phyloP scores from a whole-genome alignment of 2,888 invertebrate species.

The Zonitis immaculata region DNA sequence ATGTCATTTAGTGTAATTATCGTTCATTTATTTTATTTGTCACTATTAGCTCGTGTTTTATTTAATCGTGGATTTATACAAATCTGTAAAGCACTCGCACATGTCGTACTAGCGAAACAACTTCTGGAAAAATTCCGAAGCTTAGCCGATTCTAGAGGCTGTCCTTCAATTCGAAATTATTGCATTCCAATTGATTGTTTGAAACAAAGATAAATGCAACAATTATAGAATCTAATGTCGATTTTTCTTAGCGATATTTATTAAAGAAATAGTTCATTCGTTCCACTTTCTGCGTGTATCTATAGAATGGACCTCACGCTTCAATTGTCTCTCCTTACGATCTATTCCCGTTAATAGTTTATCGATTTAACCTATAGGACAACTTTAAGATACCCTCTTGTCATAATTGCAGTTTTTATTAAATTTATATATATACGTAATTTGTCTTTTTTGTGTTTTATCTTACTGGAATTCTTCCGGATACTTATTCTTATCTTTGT shows the following conservation, averaged over 20 bases:
- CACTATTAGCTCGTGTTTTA: constrained; percentile 51
- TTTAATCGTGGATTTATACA: constrained; percentile 39
- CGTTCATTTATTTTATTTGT: constrained; percentile 65
- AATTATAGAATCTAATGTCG: constrained; percentile 23
- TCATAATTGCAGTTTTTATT: too few species aligned
- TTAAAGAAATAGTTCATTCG: constrained; percentile 2
- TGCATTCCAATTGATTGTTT: constrained; percentile 34
- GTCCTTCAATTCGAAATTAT: constrained; percentile 26
- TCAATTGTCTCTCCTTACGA: constrained; percentile 31
- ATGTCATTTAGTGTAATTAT: constrained; percentile 67
- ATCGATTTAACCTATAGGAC: too few species aligned
- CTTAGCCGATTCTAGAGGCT: constrained; percentile 33
- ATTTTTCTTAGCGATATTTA: constrained; percentile 10
- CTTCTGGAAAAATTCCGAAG: constrained; percentile 28
- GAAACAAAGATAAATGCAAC: constrained; percentile 28
- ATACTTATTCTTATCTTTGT: too few species aligned
- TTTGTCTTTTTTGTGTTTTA: too few species aligned
- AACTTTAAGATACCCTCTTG: too few species aligned
- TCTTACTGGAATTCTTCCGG: too few species aligned
- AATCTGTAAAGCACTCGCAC: constrained; percentile 36
- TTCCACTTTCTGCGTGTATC: constrained; percentile 17
- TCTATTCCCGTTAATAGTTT: constrained; percentile 50
- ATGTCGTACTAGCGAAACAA: constrained; percentile 33
- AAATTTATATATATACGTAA: too few species aligned
- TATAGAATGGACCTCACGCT: constrained; percentile 28